These are phyloP conservation scores for Aleiodes alternator DNA, from an alignment of 2,888 invertebrate genomes.

Conservation along the genomic window DNA sequence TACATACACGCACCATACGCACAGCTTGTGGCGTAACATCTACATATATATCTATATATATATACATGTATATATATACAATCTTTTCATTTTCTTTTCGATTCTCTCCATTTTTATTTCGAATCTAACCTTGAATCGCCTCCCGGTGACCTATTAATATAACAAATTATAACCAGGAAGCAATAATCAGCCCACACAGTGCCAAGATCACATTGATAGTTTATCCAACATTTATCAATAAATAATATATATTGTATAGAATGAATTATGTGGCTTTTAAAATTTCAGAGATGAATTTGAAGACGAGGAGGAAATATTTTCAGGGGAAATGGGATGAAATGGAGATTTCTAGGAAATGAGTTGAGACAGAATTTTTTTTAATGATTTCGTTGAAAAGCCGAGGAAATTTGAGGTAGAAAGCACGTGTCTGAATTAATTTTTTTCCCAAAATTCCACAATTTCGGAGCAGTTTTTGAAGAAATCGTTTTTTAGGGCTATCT, in stretches of 20 bases:
- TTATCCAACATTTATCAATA: not conserved
- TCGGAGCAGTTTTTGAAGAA: too few relatives aligned
- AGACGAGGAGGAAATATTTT: too few relatives aligned
- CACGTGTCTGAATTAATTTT: too few relatives aligned
- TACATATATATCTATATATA: slow-evolving; percentile 25
- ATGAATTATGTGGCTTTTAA: not conserved
- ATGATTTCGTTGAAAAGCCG: too few relatives aligned
- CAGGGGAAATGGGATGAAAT: too few relatives aligned
- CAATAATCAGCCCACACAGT: slow-evolving; percentile 21
- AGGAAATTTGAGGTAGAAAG: too few relatives aligned
- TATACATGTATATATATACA: slow-evolving; percentile 27
- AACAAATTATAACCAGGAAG: slow-evolving; percentile 44
- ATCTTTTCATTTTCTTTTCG: slow-evolving; percentile 26
- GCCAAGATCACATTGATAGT: slow-evolving; percentile 37
- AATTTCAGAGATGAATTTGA: not conserved
- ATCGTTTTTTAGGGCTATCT: too few relatives aligned
- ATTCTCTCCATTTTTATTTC: slow-evolving; percentile 36
- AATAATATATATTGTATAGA: not conserved
- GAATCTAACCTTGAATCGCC: slow-evolving; percentile 45
- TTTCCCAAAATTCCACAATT: too few relatives aligned
- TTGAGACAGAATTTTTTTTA: too few relatives aligned
- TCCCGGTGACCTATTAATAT: slow-evolving; percentile 44
- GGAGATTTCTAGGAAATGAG: too few relatives aligned
- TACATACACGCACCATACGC: slow-evolving; percentile 21
- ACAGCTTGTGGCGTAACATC: slow-evolving; percentile 17